Percentiles rank a stretch among this genome's conserved stretches.
These are phyloP conservation scores for Solea solea DNA, from an alignment of 2,113 vertebrate genomes.

Conservation along the genomic window DNA sequence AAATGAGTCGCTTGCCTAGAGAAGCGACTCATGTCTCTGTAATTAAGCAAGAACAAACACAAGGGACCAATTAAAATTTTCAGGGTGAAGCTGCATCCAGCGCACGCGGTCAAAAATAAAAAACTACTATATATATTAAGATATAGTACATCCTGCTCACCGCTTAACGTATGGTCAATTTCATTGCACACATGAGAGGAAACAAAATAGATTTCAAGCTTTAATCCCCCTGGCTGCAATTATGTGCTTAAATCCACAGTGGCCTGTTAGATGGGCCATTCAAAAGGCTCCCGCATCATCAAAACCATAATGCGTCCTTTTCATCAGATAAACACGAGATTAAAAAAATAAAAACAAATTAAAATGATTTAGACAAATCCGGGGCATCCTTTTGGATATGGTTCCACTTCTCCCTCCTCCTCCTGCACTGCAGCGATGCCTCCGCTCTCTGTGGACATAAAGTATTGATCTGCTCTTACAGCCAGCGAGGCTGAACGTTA, in stretches of 20 bases:
- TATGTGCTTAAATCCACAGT: neutral
- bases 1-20: neutral
- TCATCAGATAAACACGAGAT: neutral
- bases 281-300: constrained; percentile 4
- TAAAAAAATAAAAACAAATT: neutral
- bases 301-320: constrained; percentile 3
- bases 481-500: neutral
- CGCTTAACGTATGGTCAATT: neutral
- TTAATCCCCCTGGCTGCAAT: neutral
- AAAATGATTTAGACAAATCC: neutral
- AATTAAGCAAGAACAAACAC: constrained; percentile 5
- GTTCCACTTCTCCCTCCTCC: neutral
- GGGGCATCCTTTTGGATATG: neutral
- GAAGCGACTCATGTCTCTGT: neutral
- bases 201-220: neutral
- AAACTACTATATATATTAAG: neutral
- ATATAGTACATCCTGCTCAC: neutral
- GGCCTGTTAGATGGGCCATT: neutral
- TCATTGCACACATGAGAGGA: neutral
- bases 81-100: neutral
- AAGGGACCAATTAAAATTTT: neutral
- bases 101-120: neutral
- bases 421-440: constrained; percentile 10
- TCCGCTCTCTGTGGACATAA: constrained; percentile 12
- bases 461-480: constrained; percentile 18